phyloP scores from a whole-genome alignment of 2,888 invertebrate genomes.

The Limnephilus marmoratus region DNA sequence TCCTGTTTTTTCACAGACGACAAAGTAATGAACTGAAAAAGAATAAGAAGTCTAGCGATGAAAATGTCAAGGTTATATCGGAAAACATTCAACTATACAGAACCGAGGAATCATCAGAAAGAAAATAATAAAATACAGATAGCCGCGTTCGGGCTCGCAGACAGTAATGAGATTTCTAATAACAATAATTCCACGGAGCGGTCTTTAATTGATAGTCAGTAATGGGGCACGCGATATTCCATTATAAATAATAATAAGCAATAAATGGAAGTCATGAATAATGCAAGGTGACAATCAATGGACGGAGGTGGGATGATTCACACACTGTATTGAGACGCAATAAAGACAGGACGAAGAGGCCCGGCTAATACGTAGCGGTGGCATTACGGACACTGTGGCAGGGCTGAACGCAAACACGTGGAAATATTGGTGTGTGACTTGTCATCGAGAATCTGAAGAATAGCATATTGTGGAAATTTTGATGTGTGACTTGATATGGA shows the following conservation, averaged over 20 bases:
- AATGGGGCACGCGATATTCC: neutral
- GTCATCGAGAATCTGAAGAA: too few relatives aligned
- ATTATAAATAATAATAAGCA: slow-evolving; percentile 7
- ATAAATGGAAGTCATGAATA: slow-evolving; percentile 37
- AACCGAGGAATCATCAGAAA: neutral
- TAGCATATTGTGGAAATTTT: neutral
- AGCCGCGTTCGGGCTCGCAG: neutral
- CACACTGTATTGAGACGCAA: slow-evolving; percentile 9
- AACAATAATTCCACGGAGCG: neutral
- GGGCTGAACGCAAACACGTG: neutral
- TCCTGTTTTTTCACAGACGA: neutral
- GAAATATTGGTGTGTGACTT: neutral
- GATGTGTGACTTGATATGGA: too few relatives aligned
- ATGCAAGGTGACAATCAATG: slow-evolving; percentile 26
- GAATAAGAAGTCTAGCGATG: neutral
- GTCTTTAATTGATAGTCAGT: neutral
- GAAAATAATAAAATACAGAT: neutral
- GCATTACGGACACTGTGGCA: neutral
- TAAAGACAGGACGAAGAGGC: neutral
- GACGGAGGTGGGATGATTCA: slow-evolving; percentile 17
- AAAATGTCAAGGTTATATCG: neutral
- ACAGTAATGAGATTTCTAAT: neutral
- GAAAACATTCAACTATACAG: neutral
- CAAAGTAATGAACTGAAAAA: neutral
- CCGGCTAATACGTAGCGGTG: neutral